These are phyloP conservation scores for Dyspetes luteomarginatus DNA, from an alignment of 2,888 invertebrate genomes.

Conservation along the genomic window DNA sequence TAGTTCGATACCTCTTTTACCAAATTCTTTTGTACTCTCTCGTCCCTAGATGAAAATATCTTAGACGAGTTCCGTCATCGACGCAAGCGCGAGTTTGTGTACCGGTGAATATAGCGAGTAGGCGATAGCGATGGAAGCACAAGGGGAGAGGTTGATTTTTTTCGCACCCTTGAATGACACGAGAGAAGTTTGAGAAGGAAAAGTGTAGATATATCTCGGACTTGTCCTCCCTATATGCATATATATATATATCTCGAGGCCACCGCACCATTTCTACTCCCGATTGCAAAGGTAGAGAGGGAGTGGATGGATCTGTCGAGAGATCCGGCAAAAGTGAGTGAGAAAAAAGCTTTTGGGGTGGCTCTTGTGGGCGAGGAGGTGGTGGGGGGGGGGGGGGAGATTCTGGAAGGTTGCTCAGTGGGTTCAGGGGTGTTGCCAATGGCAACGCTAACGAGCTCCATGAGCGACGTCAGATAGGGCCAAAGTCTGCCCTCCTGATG, in stretches of 20 bases:
- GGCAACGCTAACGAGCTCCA: constrained; percentile 83
- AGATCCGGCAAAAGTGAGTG: constrained; percentile 57
- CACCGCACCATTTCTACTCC: constrained; percentile 37
- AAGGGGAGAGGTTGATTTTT: constrained; percentile 26
- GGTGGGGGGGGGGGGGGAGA: constrained; percentile 61
- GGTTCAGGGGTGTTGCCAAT: constrained; percentile 79
- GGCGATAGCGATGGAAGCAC: constrained; percentile 13
- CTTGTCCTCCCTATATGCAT: too few species aligned
- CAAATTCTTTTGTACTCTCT: background rate
- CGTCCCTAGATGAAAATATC: background rate
- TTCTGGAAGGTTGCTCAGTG: constrained; percentile 59
- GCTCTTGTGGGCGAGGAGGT: constrained; percentile 69
- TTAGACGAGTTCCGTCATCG: background rate
- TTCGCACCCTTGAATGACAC: constrained; percentile 29
- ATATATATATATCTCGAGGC: constrained; percentile 12
- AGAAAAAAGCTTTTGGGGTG: constrained; percentile 66
- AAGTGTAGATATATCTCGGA: background rate
- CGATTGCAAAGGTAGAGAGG: constrained; percentile 29
- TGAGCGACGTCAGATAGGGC: constrained; percentile 83
- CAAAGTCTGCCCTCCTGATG: constrained; percentile 65
- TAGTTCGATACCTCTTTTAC: background rate
- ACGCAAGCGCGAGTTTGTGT: constrained; percentile 11
- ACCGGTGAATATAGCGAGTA: background rate
- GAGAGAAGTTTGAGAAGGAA: background rate
- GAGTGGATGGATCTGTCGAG: constrained; percentile 45